Percentiles rank a stretch among this genome's conserved stretches.
phyloP scores from a whole-genome alignment of 2,888 invertebrate species.

The Latrodectus hesperus region DNA sequence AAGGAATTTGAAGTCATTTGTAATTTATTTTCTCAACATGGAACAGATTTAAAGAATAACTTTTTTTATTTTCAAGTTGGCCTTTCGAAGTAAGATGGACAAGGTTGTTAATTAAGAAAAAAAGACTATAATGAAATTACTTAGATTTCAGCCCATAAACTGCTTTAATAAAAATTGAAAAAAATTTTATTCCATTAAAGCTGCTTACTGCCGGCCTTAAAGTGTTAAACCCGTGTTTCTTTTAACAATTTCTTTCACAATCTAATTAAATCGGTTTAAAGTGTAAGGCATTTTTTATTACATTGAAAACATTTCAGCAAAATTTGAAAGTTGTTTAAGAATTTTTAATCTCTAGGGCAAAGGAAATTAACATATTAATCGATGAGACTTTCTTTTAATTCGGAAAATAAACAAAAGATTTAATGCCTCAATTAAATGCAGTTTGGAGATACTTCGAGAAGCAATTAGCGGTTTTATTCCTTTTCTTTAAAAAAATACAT shows the following conservation, averaged over 20 bases:
- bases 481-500: background rate
- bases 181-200: background rate
- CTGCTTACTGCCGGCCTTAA: background rate
- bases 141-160: no score
- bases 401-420: conserved; percentile 8
- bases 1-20: no score
- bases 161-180: no score
- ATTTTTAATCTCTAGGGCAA: background rate
- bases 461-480: conserved; percentile 13
- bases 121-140: no score
- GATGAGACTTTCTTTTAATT: conserved; percentile 13
- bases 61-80: no score
- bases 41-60: no score
- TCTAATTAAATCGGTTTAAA: conserved; percentile 27
- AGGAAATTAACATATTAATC: conserved; percentile 3
- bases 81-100: no score
- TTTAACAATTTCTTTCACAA: conserved; percentile 2
- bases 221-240: background rate
- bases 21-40: no score
- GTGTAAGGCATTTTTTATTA: background rate
- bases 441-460: background rate
- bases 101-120: no score
- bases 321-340: background rate
- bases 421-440: conserved; percentile 26
- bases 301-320: background rate